phyloP scores from a whole-genome alignment of 2,888 invertebrate species.

The Amblyteles armatorius region DNA sequence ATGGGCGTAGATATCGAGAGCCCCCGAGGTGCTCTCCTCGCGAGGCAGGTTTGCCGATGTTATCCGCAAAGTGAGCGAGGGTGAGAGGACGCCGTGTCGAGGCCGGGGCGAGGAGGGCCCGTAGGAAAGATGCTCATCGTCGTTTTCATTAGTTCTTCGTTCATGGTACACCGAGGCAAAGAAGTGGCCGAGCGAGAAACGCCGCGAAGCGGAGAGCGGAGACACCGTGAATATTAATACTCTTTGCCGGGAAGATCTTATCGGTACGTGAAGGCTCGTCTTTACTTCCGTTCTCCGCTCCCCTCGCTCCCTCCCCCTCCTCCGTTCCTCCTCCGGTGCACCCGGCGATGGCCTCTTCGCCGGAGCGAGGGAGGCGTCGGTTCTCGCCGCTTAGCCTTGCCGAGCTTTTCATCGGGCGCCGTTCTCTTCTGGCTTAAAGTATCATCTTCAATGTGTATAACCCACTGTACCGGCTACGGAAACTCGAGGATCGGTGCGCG shows the following conservation, averaged over 20 bases:
- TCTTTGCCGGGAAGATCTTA: slow-evolving; percentile 79
- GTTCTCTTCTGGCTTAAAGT: slow-evolving; percentile 38
- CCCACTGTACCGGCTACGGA: background rate
- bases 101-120: background rate
- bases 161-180: slow-evolving; percentile 16
- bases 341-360: slow-evolving; percentile 54
- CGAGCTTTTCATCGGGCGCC: slow-evolving; percentile 24
- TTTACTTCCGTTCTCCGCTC: slow-evolving; percentile 73
- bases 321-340: background rate
- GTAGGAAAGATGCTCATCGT: slow-evolving; percentile 20
- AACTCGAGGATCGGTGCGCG: background rate
- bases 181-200: slow-evolving; percentile 47
- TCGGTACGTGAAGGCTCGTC: slow-evolving; percentile 75
- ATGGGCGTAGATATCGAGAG: slow-evolving; percentile 39
- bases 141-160: slow-evolving; percentile 43
- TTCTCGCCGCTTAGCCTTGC: slow-evolving; percentile 39
- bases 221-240: slow-evolving; percentile 82
- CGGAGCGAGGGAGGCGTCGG: slow-evolving; percentile 27
- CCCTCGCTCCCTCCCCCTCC: background rate
- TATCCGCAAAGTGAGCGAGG: slow-evolving; percentile 66
- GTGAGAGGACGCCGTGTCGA: background rate
- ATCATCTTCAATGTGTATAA: slow-evolving; percentile 14
- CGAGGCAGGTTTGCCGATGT: slow-evolving; percentile 75
- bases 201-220: slow-evolving; percentile 35
- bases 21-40: slow-evolving; percentile 59